phyloP scores from a whole-genome alignment of 2,888 invertebrate species.

The Rugalucina vietnamica region DNA sequence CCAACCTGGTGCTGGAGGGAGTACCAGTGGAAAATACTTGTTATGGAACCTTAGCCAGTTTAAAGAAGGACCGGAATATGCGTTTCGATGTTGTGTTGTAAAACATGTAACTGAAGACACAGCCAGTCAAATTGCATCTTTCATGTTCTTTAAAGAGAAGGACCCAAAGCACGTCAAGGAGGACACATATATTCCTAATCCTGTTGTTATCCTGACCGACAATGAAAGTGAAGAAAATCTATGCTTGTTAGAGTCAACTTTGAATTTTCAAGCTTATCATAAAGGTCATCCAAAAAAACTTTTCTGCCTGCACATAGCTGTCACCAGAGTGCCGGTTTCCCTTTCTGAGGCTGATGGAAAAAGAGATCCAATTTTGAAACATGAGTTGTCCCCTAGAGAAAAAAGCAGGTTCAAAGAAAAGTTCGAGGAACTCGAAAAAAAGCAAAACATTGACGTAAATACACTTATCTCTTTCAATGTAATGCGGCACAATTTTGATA shows the following conservation, averaged over 20 bases:
- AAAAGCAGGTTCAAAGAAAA: constrained; percentile 46
- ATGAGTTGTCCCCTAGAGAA: constrained; percentile 28
- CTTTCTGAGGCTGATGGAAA: constrained; percentile 1
- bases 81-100: background rate
- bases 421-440: constrained; percentile 35
- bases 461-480: constrained; percentile 51
- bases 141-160: background rate
- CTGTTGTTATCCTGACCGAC: background rate
- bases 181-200: too few species aligned
- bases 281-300: constrained; percentile 23
- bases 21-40: background rate
- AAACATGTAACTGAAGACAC: background rate
- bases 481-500: constrained; percentile 43
- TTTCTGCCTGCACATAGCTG: constrained; percentile 33
- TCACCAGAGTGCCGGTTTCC: constrained; percentile 39
- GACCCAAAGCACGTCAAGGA: too few species aligned
- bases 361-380: constrained; percentile 28
- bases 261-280: background rate
- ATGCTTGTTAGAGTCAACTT: background rate
- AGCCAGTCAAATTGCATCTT: background rate
- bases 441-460: constrained; percentile 18
- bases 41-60: background rate
- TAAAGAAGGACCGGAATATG: background rate
- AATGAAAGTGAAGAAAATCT: background rate
- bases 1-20: background rate